phyloP scores from a whole-genome alignment of 2,797 vertebrate genomes.

The Hydrophis major region DNA sequence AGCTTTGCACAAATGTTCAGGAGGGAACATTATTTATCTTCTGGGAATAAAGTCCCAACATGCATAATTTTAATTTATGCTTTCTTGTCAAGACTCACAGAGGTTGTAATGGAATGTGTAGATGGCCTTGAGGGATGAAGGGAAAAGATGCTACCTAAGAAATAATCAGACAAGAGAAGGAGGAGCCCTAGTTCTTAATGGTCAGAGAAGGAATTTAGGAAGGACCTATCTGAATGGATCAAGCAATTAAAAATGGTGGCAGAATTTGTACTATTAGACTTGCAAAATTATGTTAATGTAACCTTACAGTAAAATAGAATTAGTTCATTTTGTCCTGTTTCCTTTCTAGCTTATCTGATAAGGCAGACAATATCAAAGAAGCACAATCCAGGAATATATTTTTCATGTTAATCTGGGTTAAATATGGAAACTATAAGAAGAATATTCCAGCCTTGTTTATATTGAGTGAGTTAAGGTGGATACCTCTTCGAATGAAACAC shows the following conservation, averaged over 20 bases:
- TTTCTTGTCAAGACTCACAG: neutral
- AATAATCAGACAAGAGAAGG: neutral
- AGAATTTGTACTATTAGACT: neutral
- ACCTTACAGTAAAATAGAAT: neutral
- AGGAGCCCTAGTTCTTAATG: neutral
- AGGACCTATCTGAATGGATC: neutral
- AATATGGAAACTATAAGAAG: neutral
- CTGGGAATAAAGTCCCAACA: neutral
- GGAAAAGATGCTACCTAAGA: neutral
- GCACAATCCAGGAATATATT: neutral
- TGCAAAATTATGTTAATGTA: neutral
- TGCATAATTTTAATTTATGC: neutral
- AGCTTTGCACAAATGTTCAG: neutral
- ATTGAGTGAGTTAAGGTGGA: neutral
- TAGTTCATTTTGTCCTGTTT: neutral
- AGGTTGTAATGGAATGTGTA: neutral
- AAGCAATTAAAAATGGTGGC: neutral
- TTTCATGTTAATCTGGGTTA: neutral
- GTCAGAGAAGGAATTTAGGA: neutral
- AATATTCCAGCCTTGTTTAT: neutral
- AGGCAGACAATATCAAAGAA: neutral
- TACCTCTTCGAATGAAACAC: neutral
- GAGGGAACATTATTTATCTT: neutral
- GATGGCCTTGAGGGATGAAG: neutral
- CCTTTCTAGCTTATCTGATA: neutral